These are phyloP conservation scores for Drosophila pseudoobscura DNA, from an alignment of 1,140 invertebrate species.

Conservation along the genomic window DNA sequence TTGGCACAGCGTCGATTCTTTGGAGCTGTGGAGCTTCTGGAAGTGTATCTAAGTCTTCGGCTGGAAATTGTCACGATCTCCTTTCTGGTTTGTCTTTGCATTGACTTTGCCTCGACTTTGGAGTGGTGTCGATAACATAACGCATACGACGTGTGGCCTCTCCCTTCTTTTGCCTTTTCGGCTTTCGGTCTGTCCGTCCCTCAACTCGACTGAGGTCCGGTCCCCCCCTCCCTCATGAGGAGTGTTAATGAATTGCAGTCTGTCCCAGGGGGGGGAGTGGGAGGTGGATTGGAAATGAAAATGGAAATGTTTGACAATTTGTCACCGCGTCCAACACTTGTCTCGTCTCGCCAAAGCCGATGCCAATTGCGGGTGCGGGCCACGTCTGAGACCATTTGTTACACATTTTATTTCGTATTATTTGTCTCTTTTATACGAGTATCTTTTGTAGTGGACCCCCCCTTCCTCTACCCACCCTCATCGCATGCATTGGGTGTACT, in stretches of 20 bases:
- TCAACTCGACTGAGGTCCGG: constrained; percentile 46
- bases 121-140: constrained; percentile 20
- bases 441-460: constrained; percentile 25
- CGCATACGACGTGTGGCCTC: constrained; percentile 69
- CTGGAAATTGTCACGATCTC: no score
- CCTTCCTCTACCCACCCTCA: no score
- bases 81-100: no score
- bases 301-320: constrained; percentile 75
- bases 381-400: constrained; percentile 69
- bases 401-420: constrained; percentile 63
- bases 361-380: constrained; percentile 54
- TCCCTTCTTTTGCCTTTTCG: constrained; percentile 44
- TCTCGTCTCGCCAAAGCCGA: constrained; percentile 29
- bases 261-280: background rate
- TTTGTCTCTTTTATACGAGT: constrained; percentile 30
- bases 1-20: no score
- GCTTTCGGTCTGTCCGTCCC: constrained; percentile 66
- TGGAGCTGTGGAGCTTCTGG: no score
- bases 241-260: constrained; percentile 69
- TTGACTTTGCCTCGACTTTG: no score
- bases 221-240: background rate
- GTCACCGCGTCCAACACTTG: constrained; percentile 63
- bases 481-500: constrained; percentile 49
- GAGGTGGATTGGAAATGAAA: constrained; percentile 34
- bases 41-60: no score